Base-by-base conservation (phyloP, 1,140 invertebrate species). In the Lasioglossum baleicum region DNA sequence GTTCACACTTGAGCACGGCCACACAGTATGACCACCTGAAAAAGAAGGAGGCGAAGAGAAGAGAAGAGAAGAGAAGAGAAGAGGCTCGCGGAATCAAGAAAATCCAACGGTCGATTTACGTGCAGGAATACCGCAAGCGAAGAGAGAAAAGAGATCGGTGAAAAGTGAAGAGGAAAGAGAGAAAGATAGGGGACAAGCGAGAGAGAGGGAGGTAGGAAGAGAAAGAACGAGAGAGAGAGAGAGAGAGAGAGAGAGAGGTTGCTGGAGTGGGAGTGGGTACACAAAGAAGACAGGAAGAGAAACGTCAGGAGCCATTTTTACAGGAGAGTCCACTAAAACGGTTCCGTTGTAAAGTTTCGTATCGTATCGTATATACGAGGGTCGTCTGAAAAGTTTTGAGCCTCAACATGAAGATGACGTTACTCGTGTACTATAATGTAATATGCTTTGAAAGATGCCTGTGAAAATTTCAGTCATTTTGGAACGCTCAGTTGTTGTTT, bases 241-340 rank as follows among this genome's bases (percentile, higher is more conserved):
- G 56, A 58, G 20, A n/a, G 56, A 58, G 56, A 8, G 56, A 2
- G 56, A 58, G 20, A n/a, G 20, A 58, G 20, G n/a, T 7, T 20
- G 5, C 1, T 7, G 8, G 64, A 61, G 42, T 42, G 75, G 69
- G 53, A 64, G 75, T 15, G 67, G 65, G 40, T 35, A 22, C 26
- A 60, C 11, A 66, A 44, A 56, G n/a, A 11, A 31, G 42, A 68
- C 56, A 58, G 51, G 51, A 53, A 58, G 56, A 53, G 65, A 75
- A 51, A 60, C 71, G 67, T 69, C 53, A 68, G 81, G 60, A 61
- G 84, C 84, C 83, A 86, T 86, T 83, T 86, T 86, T 76, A 67
- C 60, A 80, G 84, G 44, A 85, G 81, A 86, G 81, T 86, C 84
- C 76, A 86, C 73, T 80, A 74, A 56, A 67, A 63, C 67, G 48